Evolutionary conservation across 2,113 vertebrate genomes (phyloP), one percentile per base, ranked within the genome.

Genomic region (Vanacampus margaritifer): DNA sequence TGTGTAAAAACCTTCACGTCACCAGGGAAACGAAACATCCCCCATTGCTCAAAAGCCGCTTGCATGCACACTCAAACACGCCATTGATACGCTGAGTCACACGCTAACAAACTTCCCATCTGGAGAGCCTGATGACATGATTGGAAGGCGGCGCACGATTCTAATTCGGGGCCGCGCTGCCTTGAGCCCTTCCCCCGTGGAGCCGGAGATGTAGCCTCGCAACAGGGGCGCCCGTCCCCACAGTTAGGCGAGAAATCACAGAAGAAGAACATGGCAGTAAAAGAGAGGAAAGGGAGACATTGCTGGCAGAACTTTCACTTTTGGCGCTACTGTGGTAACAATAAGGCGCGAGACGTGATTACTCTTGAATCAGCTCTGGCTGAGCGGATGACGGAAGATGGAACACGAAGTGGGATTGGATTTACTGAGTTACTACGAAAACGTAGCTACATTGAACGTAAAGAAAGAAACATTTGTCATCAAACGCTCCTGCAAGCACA

Each of bases 111-210:
- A 71, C 71, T 61, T 65, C 59, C 51, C 65, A 21, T 68, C 72
- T 67, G 50, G 7, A 26, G 57, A 73, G 36, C 56, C 65, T 86
- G 78, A 88, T 84, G 80, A 84, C 69, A 80, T 10, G 66, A 83
- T 84, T 65, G 66, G 53, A 67, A 84, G 67, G 75, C 82, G 37
- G 46, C 68, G 53, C 85, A 87, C 77, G 82, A 75, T 82, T 78
- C 61, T 41, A 73, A 79, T 73, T 43, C 46, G 61, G 61, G 54
- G 74, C 73, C 60, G 59, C 50, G 2, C 56, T 57, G 63, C 50
- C 71, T 56, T 67, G 24, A 50, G 64, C 24, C 28, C 46, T 45
- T 37, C 64, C 71, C 78, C 79, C 7, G 26, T 72, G 0, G 78
- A 39, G 79, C 64, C 41, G 51, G 45, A 67, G 70, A 75, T 82